Conservation (phyloP, 2,113 vertebrate species). For the Colossoma macropomum region DNA sequence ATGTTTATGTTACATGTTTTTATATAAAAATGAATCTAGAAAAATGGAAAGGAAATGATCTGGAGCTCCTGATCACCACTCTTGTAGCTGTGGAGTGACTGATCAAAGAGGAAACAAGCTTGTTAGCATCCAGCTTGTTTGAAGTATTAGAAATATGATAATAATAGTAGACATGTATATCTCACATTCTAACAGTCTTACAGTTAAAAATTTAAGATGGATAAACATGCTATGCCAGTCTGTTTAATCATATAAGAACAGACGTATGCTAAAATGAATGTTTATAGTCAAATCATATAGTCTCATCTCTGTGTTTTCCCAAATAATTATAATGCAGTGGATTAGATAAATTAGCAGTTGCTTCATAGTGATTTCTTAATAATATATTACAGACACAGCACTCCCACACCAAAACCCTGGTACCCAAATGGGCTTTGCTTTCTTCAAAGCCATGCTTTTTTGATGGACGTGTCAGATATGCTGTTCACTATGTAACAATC, state of each 20-base stretch:
- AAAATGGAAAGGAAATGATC: too few species aligned
- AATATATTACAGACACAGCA: slow-evolving; percentile 30
- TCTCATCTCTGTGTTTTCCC: slow-evolving; percentile 18
- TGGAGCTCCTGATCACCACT: too few species aligned
- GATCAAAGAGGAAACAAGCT: not conserved
- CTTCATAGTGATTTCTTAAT: slow-evolving; percentile 44
- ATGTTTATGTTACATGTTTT: too few species aligned
- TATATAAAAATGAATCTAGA: too few species aligned
- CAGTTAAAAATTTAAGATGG: not conserved
- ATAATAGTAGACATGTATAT: not conserved
- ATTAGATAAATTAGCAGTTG: slow-evolving; percentile 40
- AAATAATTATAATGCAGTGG: slow-evolving; percentile 45
- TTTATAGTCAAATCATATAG: slow-evolving; percentile 24
- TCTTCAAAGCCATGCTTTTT: slow-evolving; percentile 1
- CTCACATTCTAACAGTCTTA: not conserved
- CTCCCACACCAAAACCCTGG: slow-evolving; percentile 26
- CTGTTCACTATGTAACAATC: slow-evolving; percentile 1
- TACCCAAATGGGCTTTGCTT: slow-evolving; percentile 17
- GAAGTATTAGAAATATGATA: not conserved
- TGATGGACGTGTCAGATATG: not conserved
- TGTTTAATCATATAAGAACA: slow-evolving; percentile 21
- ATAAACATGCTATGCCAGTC: not conserved
- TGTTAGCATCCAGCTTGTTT: not conserved
- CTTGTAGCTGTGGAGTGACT: not conserved
- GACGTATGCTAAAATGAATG: slow-evolving; percentile 29